Conservation (phyloP, 1,140 invertebrate species). For the Apis florea region DNA sequence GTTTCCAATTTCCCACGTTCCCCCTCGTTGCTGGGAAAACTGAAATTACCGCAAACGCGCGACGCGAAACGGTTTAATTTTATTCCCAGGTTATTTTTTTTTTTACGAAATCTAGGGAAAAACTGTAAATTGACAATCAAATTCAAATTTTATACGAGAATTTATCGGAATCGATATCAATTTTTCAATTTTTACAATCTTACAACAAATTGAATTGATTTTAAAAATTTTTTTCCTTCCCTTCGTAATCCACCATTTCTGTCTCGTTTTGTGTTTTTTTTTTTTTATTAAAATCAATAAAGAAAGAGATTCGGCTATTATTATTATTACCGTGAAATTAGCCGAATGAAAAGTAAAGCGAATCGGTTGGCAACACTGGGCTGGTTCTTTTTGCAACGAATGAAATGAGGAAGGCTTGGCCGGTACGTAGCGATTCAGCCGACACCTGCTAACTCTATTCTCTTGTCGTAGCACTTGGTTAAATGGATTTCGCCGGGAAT, state of each 20-base stretch:
- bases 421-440: constrained; percentile 50
- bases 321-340: background rate
- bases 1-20: background rate
- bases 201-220: no score
- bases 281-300: background rate
- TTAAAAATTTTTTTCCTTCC: no score
- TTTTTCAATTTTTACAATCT: no score
- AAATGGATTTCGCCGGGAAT: constrained; percentile 54
- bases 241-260: no score
- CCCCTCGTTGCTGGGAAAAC: background rate
- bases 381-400: constrained; percentile 51
- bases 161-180: no score
- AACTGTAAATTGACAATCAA: background rate
- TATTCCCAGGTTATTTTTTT: background rate
- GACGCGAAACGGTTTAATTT: background rate
- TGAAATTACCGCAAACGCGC: background rate
- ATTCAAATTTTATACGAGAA: no score
- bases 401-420: constrained; percentile 59
- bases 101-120: background rate
- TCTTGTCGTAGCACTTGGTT: constrained; percentile 16
- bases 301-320: background rate
- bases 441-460: constrained; percentile 48
- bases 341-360: background rate
- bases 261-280: no score
- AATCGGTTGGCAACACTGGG: background rate